Conservation (phyloP, 2,888 invertebrate genomes). For the Gnatocerus cornutus region DNA sequence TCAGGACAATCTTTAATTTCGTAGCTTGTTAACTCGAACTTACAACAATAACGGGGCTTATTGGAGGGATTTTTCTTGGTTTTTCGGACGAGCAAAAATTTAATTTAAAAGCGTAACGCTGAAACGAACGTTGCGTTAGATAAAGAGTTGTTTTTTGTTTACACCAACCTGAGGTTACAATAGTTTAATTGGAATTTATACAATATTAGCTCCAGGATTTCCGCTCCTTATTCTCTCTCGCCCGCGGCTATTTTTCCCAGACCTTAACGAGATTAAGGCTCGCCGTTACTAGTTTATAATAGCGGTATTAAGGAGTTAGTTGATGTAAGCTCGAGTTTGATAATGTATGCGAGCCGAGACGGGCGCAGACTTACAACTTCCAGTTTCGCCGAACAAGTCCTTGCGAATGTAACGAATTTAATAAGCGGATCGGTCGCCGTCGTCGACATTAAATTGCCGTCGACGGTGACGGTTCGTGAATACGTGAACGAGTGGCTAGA, state of each 20-base stretch:
- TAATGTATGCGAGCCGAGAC: conserved; percentile 58
- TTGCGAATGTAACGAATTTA: conserved; percentile 28
- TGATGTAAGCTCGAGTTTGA: conserved; percentile 58
- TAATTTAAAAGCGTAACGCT: conserved; percentile 42
- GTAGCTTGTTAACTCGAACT: conserved; percentile 69
- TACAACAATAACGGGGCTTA: conserved; percentile 63
- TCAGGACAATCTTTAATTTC: conserved; percentile 78
- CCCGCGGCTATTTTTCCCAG: conserved; percentile 57
- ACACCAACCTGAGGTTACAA: background rate
- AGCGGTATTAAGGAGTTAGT: conserved; percentile 63
- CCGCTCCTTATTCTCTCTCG: no score
- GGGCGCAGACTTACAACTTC: conserved; percentile 40
- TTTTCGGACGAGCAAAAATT: conserved; percentile 37
- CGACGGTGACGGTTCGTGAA: conserved; percentile 40
- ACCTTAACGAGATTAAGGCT: conserved; percentile 61
- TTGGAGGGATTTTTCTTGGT: conserved; percentile 58
- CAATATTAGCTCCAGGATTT: no score
- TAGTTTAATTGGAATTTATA: conserved; percentile 44
- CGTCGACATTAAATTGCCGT: conserved; percentile 38
- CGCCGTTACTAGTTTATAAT: conserved; percentile 63
- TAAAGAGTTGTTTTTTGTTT: background rate
- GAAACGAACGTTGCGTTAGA: conserved; percentile 22
- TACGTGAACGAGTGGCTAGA: conserved; percentile 23
- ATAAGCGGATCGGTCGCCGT: conserved; percentile 27
- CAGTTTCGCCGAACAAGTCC: conserved; percentile 27